These are phyloP conservation scores for Staurois parvus DNA, from an alignment of 2,797 vertebrate genomes.

Conservation along the genomic window DNA sequence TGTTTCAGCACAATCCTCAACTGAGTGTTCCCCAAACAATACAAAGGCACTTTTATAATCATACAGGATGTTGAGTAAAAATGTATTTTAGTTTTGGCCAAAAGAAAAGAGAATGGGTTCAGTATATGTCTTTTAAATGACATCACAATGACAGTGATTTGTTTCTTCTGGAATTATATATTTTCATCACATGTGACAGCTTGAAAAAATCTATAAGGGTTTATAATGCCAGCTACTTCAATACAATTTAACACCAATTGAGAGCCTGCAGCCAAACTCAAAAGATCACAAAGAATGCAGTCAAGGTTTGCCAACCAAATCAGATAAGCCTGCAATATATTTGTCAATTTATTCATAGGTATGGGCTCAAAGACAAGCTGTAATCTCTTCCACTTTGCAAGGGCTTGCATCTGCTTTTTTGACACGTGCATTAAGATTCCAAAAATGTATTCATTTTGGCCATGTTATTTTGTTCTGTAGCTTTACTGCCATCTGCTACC, in stretches of 20 bases:
- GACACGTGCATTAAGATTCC: constrained; percentile 64
- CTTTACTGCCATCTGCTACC: constrained; percentile 67
- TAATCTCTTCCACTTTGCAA: constrained; percentile 63
- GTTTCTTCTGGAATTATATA: constrained; percentile 64
- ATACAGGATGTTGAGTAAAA: background rate
- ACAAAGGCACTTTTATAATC: background rate
- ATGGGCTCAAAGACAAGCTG: constrained; percentile 63
- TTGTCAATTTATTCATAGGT: constrained; percentile 65
- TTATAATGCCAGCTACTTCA: constrained; percentile 65
- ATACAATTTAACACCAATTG: constrained; percentile 69
- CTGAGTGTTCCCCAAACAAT: background rate
- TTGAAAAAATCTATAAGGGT: constrained; percentile 66
- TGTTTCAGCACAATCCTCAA: constrained; percentile 1
- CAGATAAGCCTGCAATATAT: constrained; percentile 68
- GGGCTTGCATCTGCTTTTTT: constrained; percentile 69
- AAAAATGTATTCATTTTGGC: constrained; percentile 68
- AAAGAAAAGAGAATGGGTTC: background rate
- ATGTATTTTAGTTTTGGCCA: background rate
- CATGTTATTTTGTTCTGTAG: constrained; percentile 63
- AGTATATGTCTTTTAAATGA: constrained; percentile 51
- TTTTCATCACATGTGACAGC: constrained; percentile 68
- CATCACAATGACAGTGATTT: constrained; percentile 57
- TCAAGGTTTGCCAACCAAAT: constrained; percentile 62
- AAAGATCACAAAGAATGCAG: constrained; percentile 62
- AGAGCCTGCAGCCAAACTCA: constrained; percentile 61